A percentile compares a stretch with the other conserved stretches of the same genome.
phyloP scores from a whole-genome alignment of 2,797 vertebrate genomes.

The Pelodytes ibericus region DNA sequence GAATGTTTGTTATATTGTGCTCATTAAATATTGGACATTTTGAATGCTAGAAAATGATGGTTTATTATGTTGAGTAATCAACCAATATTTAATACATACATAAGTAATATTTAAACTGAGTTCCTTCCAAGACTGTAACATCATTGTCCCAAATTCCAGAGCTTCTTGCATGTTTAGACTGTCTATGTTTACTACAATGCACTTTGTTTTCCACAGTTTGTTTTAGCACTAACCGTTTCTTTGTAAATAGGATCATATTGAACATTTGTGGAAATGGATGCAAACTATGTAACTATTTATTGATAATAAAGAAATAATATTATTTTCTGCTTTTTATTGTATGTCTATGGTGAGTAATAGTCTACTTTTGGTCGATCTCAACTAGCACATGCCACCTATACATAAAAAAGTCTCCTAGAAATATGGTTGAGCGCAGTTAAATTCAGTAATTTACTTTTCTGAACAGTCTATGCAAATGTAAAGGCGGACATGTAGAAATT shows the following conservation, averaged over 20 bases:
- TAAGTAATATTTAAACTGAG: no score
- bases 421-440: no score
- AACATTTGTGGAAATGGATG: not conserved
- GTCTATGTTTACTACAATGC: conserved; percentile 46
- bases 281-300: conserved; percentile 42
- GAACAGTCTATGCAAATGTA: no score
- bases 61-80: no score
- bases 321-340: not conserved
- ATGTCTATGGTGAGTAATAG: not conserved
- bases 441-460: no score
- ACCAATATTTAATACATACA: no score
- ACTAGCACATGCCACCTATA: no score
- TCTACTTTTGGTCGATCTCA: no score
- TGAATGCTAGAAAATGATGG: no score
- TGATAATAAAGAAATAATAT: conserved; percentile 29
- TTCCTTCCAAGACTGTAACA: no score
- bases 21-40: no score
- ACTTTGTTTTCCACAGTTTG: conserved; percentile 37
- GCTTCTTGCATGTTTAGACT: conserved; percentile 4
- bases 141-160: not conserved
- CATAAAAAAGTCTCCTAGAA: not conserved
- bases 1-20: not conserved
- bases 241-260: conserved; percentile 38
- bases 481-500: no score
- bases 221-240: conserved; percentile 38